Evolutionary conservation across 2,113 vertebrate species (phyloP), one percentile per base, ranked within the genome.

Genomic region (Gymnarchus niloticus): DNA sequence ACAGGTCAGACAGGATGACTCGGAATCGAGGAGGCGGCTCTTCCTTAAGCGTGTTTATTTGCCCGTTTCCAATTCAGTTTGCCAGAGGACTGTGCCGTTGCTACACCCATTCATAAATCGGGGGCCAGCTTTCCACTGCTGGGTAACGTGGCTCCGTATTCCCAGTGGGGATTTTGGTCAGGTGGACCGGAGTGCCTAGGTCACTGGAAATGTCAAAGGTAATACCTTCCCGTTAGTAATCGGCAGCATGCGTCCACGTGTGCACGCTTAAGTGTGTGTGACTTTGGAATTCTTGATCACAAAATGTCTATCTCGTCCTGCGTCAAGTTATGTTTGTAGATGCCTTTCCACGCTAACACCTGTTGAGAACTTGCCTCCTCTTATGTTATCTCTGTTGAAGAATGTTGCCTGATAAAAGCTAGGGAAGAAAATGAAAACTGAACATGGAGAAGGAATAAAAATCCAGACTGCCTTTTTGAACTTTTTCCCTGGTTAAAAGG

Each of bases 11-110:
- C 86, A 86, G 88, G 87, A 89, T 87, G 86, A 87, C 84, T 88
- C 48, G 48, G 65, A 51, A 23, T 19, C 14, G 85, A 59, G 56
- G 41, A 84, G 77, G 61, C 82, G 83, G 76, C 2, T 48, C 14
- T 78, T 41, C 21, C 87, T 89, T 65, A 86, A 85, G 86, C 88
- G 88, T 91, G 89, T 91, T 91, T 91, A 88, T 90, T 90, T 90
- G 89, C 88, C 90, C 90, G 90, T 90, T 91, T 90, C 89, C 89
- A 90, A 87, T 90, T 89, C 90, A 87, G 88, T 88, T 85, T 81
- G 88, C 89, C 89, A 86, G 89, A 90, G 87, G 88, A 87, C 89
- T 84, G 86, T 89, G 85, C 85, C 87, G 81, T 89, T 87, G 88
- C 84, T 88, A 88, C 87, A 89, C 84, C 87, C 88, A 87, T 91